Evolutionary conservation across 1,140 invertebrate species (phyloP), one percentile per base, ranked within the genome.

Genomic region (Drosophila leontia): DNA sequence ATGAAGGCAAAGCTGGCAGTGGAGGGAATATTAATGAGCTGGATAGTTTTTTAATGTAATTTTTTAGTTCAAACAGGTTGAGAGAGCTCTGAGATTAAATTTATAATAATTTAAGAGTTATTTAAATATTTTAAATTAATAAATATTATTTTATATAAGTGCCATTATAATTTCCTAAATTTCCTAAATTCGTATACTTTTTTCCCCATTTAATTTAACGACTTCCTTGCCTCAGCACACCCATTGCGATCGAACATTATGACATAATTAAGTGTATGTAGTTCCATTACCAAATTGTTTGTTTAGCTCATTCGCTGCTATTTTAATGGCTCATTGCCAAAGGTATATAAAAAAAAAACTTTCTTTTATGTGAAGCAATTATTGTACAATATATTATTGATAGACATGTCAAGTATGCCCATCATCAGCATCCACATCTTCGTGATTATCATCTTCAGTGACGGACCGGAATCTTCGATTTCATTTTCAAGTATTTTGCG

Each of bases 331-430:
- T 42, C 53, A 62, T 68, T 80, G 76, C 65, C 68, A 59, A 68
- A 45, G 39, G 45, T 64, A 63, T 48, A 59, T 9, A 42, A 17
- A 42, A 23, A 51, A 34, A 34, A 2, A 23, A 37, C 82, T 86
- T 86, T 86, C 83, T 87, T 86, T 86, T 86, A 75, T 75, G 82
- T 44, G 45, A 55, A 47, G 50, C 56, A 80, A 80, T 81, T 80
- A 80, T 60, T 55, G 63, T 69, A 59, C 69, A 74, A 86, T 62
- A 65, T 68, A 39, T 82, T 72, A 72, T 59, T 71, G 80, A 87
- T 79, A 68, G 82, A 86, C 80, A 76, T 79, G 78, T 87, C 79
- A 82, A 85, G 82, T 87, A 68, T 79, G 44, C 58, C 35, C 65
- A 48, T 58, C 67, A 65, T 63, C 47, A 4, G 3, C 45, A 23